Evolutionary conservation across 2,113 vertebrate species (phyloP).

Genomic region (Macquaria australasica): DNA sequence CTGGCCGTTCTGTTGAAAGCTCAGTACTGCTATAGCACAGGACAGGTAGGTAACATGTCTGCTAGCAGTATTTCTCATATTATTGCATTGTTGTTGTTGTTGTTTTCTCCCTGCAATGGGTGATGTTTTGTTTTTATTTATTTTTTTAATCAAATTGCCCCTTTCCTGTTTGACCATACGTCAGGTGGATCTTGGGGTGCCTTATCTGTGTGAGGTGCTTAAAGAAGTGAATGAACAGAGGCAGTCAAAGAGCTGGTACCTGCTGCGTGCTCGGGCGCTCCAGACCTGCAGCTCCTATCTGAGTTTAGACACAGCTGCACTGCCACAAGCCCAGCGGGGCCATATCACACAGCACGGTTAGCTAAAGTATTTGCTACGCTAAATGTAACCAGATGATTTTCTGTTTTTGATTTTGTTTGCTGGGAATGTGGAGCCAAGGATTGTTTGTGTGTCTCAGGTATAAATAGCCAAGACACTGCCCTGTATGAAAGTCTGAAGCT

Average conservation of each 20-base stretch:
- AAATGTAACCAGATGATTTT: not conserved
- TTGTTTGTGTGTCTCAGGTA: conserved; percentile 80
- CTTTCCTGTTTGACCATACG: not conserved
- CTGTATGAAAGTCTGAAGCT: conserved; percentile 90
- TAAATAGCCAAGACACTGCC: conserved; percentile 85
- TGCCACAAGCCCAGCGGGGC: conserved; percentile 79
- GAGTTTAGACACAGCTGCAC: conserved; percentile 79
- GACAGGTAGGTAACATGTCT: conserved; percentile 75
- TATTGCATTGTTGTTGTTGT: not conserved
- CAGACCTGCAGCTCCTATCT: conserved; percentile 87
- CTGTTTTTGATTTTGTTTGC: not conserved
- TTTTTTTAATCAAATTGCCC: not conserved
- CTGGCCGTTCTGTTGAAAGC: conserved; percentile 84
- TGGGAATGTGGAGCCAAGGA: not conserved
- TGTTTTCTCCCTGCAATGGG: not conserved
- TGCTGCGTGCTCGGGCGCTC: conserved; percentile 87
- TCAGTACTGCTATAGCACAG: conserved; percentile 81
- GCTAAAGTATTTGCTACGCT: not conserved
- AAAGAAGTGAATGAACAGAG: conserved; percentile 85
- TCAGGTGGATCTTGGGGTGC: conserved; percentile 86
- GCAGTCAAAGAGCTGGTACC: conserved; percentile 89
- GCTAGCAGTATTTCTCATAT: not conserved
- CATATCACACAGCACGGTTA: conserved; percentile 84
- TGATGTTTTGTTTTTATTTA: not conserved
- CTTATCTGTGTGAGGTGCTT: conserved; percentile 85